Evolutionary conservation across 1,140 invertebrate species (phyloP), one percentile per base, ranked within the genome.

Genomic region (Chrysopa pallens): DNA sequence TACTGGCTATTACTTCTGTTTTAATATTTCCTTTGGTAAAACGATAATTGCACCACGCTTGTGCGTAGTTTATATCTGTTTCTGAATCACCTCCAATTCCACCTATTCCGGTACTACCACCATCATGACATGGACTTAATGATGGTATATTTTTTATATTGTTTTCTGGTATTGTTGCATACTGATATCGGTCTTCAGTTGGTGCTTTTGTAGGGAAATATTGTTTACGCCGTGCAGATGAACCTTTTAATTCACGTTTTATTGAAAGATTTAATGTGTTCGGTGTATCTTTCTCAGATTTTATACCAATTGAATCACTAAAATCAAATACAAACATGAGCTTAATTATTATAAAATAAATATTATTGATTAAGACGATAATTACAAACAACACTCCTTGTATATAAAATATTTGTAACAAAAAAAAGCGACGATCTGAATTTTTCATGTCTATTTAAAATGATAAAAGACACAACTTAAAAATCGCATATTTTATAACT

Each of bases 161-260:
- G 47, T 29, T 40, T 57, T 53, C 46, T 55, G 52, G 17, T 23
- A 5, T 23, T 23, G 17, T 23, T 23, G 17, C 5, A 23, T 23
- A 23, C 17, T 23, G 17, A 23, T 23, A 23, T 23, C 17, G 17
- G 17, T 23, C 17, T 33, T 66, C 63, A 8, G 62, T 62, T 47
- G 63, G 61, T 23, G 72, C 71, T 40, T 77, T 75, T 39, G 75
- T 73, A 1, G 78, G 78, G 57, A 72, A 80, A 55, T 76, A 80
- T 57, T 82, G 78, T 59, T 82, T 82, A 52, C 78, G 67, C 38
- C 77, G 67, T 44, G 72, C 74, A 38, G 74, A 71, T 38, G 66
- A 33, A 67, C 45, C 69, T 68, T 37, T 64, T 50, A 14, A 52
- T 42, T 29, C 46, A 50, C n/a, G 37, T 41, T 15, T 44, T 42